Evolutionary conservation across 2,113 vertebrate species (phyloP), one percentile per base, ranked within the genome.

Genomic region (Lagenorhynchus albirostris): DNA sequence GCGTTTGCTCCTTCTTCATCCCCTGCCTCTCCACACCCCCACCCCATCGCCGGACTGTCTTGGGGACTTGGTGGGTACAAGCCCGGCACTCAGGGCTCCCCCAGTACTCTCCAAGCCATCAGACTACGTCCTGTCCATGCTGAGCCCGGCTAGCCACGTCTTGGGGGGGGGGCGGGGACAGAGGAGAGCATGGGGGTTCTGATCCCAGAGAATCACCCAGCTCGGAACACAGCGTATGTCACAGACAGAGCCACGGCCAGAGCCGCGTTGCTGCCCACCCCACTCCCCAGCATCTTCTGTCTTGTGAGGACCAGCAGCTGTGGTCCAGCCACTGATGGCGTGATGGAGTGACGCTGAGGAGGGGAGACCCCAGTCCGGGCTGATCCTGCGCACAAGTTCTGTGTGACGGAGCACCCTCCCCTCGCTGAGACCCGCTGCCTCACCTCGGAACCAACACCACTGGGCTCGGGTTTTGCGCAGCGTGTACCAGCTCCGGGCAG

Each of bases 141-240:
- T 1, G 13, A 11, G n/a, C 41, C 60, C 1, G 0, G 29, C 18
- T 1, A 63, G 65, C 15, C 1, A 2, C 0, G 0, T n/a, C 50
- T 21, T 0, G 0, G 10, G 21, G 5, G 33, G 26, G 9, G 47
- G 26, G 7, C 2, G 47, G 47, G 1, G 0, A 25, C 79, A 73
- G 3, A 36, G 29, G 60, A 23, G 0, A 4, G 44, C 0, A 0
- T 15, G n/a, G 55, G 8, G 23, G 26, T 1, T 6, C 1, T 4
- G 31, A 47, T 8, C 15, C n/a, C 1, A 0, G 18, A 44, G 15
- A 38, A 4, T 41, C 47, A 25, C 55, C 63, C 31, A 15, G 11
- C 31, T 44, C 3, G 11, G 89, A 92, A 11, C 13, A 18, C 0
- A 1, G 33, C 23, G 44, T 3, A 23, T 31, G 58, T 5, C 33